Conservation (phyloP, 2,888 invertebrate species). For the Liopterus haemorrhoidalis region DNA sequence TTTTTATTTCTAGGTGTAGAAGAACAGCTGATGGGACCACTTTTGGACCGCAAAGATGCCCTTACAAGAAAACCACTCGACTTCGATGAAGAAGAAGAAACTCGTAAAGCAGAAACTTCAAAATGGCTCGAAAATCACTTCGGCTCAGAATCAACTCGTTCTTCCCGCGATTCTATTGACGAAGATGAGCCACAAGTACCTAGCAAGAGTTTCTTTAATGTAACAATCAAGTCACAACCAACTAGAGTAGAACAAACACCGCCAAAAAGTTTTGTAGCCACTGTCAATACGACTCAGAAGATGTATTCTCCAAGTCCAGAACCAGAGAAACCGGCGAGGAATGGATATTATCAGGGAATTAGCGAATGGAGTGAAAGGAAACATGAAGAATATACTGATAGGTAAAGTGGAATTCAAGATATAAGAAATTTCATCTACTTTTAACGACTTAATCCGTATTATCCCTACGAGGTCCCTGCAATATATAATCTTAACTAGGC, state of each 20-base stretch:
- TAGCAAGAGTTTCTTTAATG: constrained; percentile 60
- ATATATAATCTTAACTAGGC: no score
- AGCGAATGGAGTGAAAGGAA: constrained; percentile 71
- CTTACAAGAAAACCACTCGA: constrained; percentile 75
- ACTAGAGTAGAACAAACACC: constrained; percentile 33
- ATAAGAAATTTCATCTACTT: no score
- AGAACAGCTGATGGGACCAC: constrained; percentile 33
- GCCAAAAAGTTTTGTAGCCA: constrained; percentile 34
- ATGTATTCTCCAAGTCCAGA: constrained; percentile 38
- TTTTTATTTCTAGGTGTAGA: constrained; percentile 35
- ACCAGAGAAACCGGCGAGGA: constrained; percentile 41
- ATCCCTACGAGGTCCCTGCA: no score
- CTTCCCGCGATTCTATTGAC: constrained; percentile 63
- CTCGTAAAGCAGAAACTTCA: constrained; percentile 81
- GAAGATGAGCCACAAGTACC: constrained; percentile 60
- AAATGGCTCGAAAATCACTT: constrained; percentile 90
- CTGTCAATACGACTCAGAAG: constrained; percentile 13
- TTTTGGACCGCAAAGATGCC: constrained; percentile 70
- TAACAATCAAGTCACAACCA: constrained; percentile 65
- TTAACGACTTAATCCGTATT: no score
- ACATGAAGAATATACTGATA: constrained; percentile 32
- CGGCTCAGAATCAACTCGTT: constrained; percentile 77
- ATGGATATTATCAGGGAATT: constrained; percentile 60
- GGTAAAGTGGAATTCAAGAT: no score
- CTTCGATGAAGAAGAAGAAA: constrained; percentile 83